Evolutionary conservation across 2,888 invertebrate genomes (phyloP), one percentile per base, ranked within the genome.

Genomic region (Philonicus albiceps): DNA sequence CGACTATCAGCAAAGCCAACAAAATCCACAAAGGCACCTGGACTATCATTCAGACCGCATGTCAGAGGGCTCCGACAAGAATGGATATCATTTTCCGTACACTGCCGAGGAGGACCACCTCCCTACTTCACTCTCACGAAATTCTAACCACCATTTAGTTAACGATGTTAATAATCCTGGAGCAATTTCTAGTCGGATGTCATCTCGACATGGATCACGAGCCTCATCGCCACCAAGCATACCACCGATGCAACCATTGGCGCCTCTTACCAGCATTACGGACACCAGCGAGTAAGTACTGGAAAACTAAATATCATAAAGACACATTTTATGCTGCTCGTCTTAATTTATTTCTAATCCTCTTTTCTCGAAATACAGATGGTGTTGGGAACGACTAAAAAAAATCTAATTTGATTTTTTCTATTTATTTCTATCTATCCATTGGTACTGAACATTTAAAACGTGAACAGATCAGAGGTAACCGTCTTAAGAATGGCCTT

Each of bases 1-100:
- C 88, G 92, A 92, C 87, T 92, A 92, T 87, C 92, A 92, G 88
- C 94, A 94, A 89, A 93, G 93, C 37, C 92, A 92, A 88, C 94
- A 94, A 88, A 93, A 93, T 37, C 89, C 88, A 74, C 89, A 89
- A 72, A 89, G 90, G 55, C 89, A 89, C 31, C 88, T 88, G 49
- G 91, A 91, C 86, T 91, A 91, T 89, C 90, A 93, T 88, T 93
- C 93, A 16, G 96, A 95, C 89, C 93, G 95, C 43, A 94, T 95
- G 93, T 95, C 95, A 0, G 95, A 96, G 89, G 94, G 94, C 0
- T 95, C 95, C 0, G 96, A 96, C 78, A 95, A 95, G 89, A 95
- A 96, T 90, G 97, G 97, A 89, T 97, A 97, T 92, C 93, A 96
- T 88, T 97, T 97, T 90, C 97, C 97, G 0, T 97, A 97, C 90